These are phyloP conservation scores for Philereme vetulata DNA, from an alignment of 2,888 invertebrate genomes.

Conservation along the genomic window DNA sequence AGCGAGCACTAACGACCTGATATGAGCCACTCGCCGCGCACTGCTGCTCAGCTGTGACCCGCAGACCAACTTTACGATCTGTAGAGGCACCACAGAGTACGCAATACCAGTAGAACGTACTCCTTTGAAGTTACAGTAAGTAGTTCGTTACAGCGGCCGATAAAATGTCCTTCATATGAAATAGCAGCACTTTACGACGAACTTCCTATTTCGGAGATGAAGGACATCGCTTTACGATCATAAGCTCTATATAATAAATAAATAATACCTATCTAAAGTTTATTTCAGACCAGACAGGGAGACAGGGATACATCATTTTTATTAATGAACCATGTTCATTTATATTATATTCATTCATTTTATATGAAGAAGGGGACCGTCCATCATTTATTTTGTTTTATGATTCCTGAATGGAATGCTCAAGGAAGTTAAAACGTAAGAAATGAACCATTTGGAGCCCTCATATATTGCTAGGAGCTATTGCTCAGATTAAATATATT, in stretches of 20 bases:
- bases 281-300: no score
- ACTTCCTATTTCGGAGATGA: constrained; percentile 21
- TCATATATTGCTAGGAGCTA: no score
- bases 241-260: constrained; percentile 5
- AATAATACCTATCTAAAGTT: no score
- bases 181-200: constrained; percentile 26
- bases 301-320: no score
- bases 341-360: no score
- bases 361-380: constrained; percentile 3
- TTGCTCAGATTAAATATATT: no score
- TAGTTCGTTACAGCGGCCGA: constrained; percentile 8
- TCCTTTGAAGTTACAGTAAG: constrained; percentile 14
- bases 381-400: background rate
- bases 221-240: constrained; percentile 21
- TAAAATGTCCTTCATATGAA: constrained; percentile 12
- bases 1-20: constrained; percentile 1
- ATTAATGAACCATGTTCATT: no score
- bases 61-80: constrained; percentile 25
- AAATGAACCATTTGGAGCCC: no score
- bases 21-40: background rate
- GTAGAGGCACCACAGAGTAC: constrained; percentile 9
- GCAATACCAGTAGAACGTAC: background rate
- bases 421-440: no score
- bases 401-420: background rate
- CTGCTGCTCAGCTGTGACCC: constrained; percentile 10